Percentiles rank a stretch among this genome's conserved stretches.
Evolutionary conservation across 2,888 invertebrate species (phyloP).

Genomic region (Diplazon laetatorius): DNA sequence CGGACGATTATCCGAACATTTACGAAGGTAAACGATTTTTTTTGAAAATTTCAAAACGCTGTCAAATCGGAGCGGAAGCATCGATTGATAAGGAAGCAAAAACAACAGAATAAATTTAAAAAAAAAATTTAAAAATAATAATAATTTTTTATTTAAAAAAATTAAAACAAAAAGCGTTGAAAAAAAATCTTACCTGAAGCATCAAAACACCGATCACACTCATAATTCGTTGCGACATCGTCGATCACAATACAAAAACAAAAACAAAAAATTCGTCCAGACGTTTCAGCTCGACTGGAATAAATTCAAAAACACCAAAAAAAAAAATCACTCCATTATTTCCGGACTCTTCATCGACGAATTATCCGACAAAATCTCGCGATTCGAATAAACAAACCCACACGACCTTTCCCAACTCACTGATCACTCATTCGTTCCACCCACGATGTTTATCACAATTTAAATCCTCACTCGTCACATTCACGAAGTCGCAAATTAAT

Average conservation of each 20-base stretch:
- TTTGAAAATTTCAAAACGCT: no score
- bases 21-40: no score
- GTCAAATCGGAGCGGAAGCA: no score
- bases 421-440: slow-evolving; percentile 13
- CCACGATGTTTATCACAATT: not conserved
- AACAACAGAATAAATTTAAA: no score
- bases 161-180: no score
- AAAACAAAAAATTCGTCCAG: no score
- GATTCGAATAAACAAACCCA: not conserved
- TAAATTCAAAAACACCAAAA: not conserved
- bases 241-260: slow-evolving; percentile 2
- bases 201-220: slow-evolving; percentile 57
- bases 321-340: not conserved
- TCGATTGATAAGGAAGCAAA: no score
- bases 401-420: slow-evolving; percentile 12
- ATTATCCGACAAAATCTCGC: not conserved
- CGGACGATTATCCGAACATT: no score
- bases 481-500: not conserved
- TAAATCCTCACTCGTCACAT: slow-evolving; percentile 33
- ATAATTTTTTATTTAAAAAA: no score
- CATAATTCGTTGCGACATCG: slow-evolving; percentile 50
- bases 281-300: not conserved
- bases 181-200: slow-evolving; percentile 62
- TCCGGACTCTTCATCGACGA: not conserved
- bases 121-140: not conserved